Evolutionary conservation across 2,797 vertebrate species (phyloP), one percentile per base, ranked within the genome.

Genomic region (Hemibagrus guttatus): DNA sequence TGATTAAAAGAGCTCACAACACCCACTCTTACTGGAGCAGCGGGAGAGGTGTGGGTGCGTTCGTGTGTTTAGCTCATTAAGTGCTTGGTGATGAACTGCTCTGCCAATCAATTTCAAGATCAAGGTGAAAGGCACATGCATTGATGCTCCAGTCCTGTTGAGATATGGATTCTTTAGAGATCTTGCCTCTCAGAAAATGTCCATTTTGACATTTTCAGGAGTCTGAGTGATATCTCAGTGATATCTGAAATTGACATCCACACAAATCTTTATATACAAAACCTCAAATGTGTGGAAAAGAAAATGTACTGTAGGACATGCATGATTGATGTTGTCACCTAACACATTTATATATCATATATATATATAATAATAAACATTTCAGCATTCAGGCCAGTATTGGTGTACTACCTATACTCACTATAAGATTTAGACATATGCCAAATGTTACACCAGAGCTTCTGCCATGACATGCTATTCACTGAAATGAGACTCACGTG

Each of bases 1-100:
- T 89, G 89, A 90, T 90, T 90, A 90, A 90, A 90, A 85, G 79
- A 86, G 56, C 88, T 68, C 39, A 16, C 85, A 87, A 81, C 86
- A 84, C 88, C 86, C 26, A 21, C 79, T 80, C 86, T 84, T 85
- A 81, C 42, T 58, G 21, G 66, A 89, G 39, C 88, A 63, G 83
- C 49, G 16, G 89, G 86, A 81, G 86, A 6, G 12, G 61, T 54
- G 26, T 74, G 79, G 26, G 35, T 16, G 14, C 2, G 28, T 71
- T 26, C 8, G 26, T 86, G 71, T 75, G 42, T 82, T 61, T 66
- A 54, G 54, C 82, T 88, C 85, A 88, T 90, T 88, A 90, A 79
- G 35, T 35, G 19, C 46, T 68, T 49, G 49, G 31, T 85, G 63
- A 84, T 82, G 61, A 69, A 79, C 46, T 81, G 78, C 79, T 72